Percentiles rank a stretch among this genome's conserved stretches.
These are phyloP conservation scores for Takifugu bimaculatus DNA, from an alignment of 2,113 vertebrate genomes.

Conservation along the genomic window DNA sequence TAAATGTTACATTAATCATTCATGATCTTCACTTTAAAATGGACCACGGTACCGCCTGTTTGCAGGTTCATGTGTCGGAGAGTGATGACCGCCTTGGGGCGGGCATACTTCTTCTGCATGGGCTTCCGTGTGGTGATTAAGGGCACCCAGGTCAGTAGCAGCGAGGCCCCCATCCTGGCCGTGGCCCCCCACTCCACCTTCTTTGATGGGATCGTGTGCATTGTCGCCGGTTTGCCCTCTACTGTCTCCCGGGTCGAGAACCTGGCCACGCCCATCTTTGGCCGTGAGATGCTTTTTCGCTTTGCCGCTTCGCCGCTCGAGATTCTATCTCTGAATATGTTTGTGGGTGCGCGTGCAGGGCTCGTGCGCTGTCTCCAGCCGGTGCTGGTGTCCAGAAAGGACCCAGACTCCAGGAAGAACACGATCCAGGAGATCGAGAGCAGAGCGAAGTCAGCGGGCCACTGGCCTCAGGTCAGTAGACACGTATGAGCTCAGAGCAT, in stretches of 20 bases:
- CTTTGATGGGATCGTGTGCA: conserved; percentile 88
- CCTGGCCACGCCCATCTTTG: conserved; percentile 80
- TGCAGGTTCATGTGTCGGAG: conserved; percentile 78
- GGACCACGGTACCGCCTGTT: too few relatives aligned
- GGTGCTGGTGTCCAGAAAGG: conserved; percentile 86
- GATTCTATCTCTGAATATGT: neutral
- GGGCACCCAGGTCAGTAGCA: conserved; percentile 73
- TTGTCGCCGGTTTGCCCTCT: conserved; percentile 86
- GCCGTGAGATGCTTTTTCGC: conserved; percentile 79
- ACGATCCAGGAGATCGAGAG: conserved; percentile 86
- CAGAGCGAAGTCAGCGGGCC: conserved; percentile 82
- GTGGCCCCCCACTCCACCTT: conserved; percentile 93
- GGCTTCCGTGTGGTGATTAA: conserved; percentile 86
- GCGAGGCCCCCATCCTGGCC: conserved; percentile 85
- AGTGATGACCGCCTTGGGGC: conserved; percentile 77
- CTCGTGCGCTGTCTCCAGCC: conserved; percentile 85
- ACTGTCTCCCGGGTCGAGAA: conserved; percentile 89
- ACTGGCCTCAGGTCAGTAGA: conserved; percentile 89
- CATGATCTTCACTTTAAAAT: too few relatives aligned
- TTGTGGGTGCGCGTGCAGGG: conserved; percentile 42
- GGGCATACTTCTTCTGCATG: conserved; percentile 81
- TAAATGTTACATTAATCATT: too few relatives aligned
- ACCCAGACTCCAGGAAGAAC: conserved; percentile 91
- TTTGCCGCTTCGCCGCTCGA: neutral
- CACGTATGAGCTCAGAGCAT: neutral